These are phyloP conservation scores for Mirounga angustirostris DNA, from an alignment of 2,113 vertebrate species.

Conservation along the genomic window DNA sequence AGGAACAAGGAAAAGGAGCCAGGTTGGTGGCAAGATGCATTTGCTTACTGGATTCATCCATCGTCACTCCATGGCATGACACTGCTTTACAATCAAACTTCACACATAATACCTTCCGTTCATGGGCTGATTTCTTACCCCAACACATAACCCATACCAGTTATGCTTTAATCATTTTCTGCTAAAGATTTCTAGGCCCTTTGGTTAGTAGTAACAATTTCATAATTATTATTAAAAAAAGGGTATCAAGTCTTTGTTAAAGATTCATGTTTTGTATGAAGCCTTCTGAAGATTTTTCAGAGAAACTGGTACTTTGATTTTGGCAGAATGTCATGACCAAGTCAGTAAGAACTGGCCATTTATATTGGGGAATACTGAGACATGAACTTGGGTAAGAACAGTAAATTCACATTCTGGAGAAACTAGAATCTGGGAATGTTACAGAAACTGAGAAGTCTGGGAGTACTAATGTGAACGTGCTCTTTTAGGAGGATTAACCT, in stretches of 20 bases:
- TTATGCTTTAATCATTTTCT: constrained; percentile 49
- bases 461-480: background rate
- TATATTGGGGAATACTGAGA: background rate
- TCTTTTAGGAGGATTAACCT: background rate
- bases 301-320: background rate
- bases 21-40: background rate
- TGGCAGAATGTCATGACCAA: background rate
- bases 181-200: constrained; percentile 48
- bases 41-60: background rate
- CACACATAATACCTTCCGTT: background rate
- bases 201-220: constrained; percentile 64
- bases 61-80: background rate
- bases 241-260: constrained; percentile 20
- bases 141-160: constrained; percentile 40
- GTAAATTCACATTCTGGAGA: constrained; percentile 31
- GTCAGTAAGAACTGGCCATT: background rate
- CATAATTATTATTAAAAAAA: constrained; percentile 25
- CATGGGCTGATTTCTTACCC: constrained; percentile 56
- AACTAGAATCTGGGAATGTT: background rate
- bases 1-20: background rate
- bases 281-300: constrained; percentile 27
- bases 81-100: background rate
- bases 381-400: background rate
- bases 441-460: background rate
- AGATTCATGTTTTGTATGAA: background rate